Conservation (phyloP, 2,888 invertebrate species). For the Scaeva pyrastri region DNA sequence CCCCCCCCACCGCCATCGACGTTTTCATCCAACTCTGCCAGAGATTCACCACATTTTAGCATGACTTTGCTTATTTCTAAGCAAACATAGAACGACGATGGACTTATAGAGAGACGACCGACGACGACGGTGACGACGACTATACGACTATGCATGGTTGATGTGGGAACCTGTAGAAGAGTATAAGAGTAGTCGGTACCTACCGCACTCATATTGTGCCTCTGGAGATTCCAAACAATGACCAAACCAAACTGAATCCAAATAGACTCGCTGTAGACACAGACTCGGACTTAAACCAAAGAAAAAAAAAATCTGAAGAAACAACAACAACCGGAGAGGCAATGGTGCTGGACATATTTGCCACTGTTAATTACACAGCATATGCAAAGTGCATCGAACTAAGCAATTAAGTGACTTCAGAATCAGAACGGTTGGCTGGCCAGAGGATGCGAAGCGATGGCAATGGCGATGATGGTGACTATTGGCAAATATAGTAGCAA, state of each 20-base stretch:
- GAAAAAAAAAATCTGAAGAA: not conserved
- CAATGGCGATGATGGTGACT: conserved; percentile 27
- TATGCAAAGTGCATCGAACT: conserved; percentile 76
- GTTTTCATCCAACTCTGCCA: not conserved
- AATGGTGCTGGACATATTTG: conserved; percentile 58
- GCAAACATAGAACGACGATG: conserved; percentile 42
- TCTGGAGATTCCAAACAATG: conserved; percentile 63
- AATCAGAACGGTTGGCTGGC: conserved; percentile 9
- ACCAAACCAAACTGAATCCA: conserved; percentile 58
- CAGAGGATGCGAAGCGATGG: not conserved
- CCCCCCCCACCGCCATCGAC: too few relatives aligned
- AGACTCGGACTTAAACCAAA: not conserved
- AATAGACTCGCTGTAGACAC: conserved; percentile 16
- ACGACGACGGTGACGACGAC: not conserved
- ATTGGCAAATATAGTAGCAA: conserved; percentile 60
- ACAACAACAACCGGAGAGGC: conserved; percentile 5
- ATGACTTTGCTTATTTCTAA: conserved; percentile 71
- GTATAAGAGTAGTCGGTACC: conserved; percentile 3
- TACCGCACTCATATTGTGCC: conserved; percentile 49
- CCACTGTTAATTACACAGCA: conserved; percentile 75
- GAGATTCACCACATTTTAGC: conserved; percentile 55
- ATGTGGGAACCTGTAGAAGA: conserved; percentile 35
- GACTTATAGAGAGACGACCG: not conserved
- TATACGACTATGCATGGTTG: not conserved
- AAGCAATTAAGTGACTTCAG: conserved; percentile 72